Base-by-base conservation (phyloP, 2,113 vertebrate genomes). In the Colius striatus region DNA sequence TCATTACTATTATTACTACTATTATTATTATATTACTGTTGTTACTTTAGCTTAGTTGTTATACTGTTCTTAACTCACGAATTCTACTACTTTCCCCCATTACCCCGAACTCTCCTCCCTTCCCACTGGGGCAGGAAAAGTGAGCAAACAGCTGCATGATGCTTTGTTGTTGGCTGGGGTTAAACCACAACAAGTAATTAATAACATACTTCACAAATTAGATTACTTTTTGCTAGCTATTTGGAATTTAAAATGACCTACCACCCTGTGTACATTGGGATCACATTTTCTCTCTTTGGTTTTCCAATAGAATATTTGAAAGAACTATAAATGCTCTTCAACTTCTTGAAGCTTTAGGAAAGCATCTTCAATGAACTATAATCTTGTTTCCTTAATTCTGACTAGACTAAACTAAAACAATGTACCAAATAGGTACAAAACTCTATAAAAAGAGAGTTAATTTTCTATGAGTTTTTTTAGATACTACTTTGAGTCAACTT, bases 201-300 rank as follows among this genome's bases (percentile, higher is more conserved):
- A 32, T 54, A 76, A 83, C 18, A 30, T 23, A 26, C 9, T 62
- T 67, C n/a, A 70, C 19, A 74, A 53, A 60, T 81, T 51, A 80
- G 14, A 84, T 7, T 21, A 80, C 86, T 83, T 16, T 88, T 83
- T 18, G 3, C 16, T 51, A 90, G 38, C 13, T 63, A 43, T 13
- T 36, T 63, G 21, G 45, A 84, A 63, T 8, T 67, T 86, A 63
- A 85, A 77, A 65, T 45, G 12, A 89, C 11, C 30, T 41, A 54
- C n/a, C 0, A 0, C 19, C 36, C 68, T 1, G 4, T 8, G 50
- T 30, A 80, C 29, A 74, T 0, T 34, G 4, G n/a, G 67, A 55
- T 17, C 55, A 27, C 34, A 51, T 63, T 61, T 87, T 88, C 34
- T 63, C 14, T 29, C 36, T 63, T 51, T 53, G 7, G 14, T 27